These are phyloP conservation scores for Apostichopus japonicus DNA, from an alignment of 35 echinoderm and acorn worm genomes.

Conservation along the genomic window DNA sequence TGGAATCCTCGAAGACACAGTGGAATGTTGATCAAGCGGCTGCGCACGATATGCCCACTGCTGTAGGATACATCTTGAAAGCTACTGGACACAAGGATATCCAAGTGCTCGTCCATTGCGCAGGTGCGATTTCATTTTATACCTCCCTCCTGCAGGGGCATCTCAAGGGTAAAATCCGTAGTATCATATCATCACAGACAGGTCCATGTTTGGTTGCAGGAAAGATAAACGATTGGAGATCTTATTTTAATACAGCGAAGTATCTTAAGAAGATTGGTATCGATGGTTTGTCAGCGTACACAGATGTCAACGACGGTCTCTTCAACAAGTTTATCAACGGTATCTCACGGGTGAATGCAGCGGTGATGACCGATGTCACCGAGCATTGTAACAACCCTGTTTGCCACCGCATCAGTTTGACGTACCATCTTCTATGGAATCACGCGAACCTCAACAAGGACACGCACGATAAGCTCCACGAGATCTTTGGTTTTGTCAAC, in stretches of 20 bases:
- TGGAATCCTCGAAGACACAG: constrained; percentile 48
- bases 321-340: constrained; percentile 44
- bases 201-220: constrained; percentile 47
- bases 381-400: constrained; percentile 79
- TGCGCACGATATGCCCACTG: constrained; percentile 64
- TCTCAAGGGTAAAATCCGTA: constrained; percentile 71
- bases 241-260: constrained; percentile 14
- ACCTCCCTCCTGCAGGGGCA: constrained; percentile 67
- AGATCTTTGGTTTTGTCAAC: constrained; percentile 67
- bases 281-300: constrained; percentile 71
- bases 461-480: constrained; percentile 72
- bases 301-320: constrained; percentile 58
- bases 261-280: constrained; percentile 45
- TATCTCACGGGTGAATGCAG: constrained; percentile 29
- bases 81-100: constrained; percentile 58
- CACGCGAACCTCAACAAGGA: constrained; percentile 63
- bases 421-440: constrained; percentile 64
- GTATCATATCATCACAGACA: constrained; percentile 66
- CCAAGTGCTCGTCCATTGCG: constrained; percentile 74
- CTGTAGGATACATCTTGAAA: constrained; percentile 67
- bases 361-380: constrained; percentile 46
- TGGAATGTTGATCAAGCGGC: constrained; percentile 64
- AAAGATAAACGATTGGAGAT: constrained; percentile 46
- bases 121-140: constrained; percentile 56
- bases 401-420: constrained; percentile 71